A percentile compares a stretch with the other conserved stretches of the same genome.
These are phyloP conservation scores for Percopsis transmontana DNA, from an alignment of 2,113 vertebrate species.

Conservation along the genomic window DNA sequence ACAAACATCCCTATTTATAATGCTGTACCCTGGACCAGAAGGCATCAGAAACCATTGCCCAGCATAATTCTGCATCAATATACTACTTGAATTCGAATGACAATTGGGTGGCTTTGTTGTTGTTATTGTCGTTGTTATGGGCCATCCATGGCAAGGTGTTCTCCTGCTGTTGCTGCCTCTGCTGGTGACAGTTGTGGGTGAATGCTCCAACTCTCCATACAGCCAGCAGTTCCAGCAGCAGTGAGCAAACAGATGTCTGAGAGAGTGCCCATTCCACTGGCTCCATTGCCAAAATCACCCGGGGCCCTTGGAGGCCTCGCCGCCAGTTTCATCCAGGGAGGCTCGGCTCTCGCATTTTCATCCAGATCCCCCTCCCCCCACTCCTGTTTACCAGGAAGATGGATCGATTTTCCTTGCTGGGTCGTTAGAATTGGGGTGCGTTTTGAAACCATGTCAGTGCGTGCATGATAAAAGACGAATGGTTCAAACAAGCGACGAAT, in stretches of 20 bases:
- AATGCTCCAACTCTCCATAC: constrained; percentile 45
- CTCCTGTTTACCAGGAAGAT: constrained; percentile 43
- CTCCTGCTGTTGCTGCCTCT: constrained; percentile 1
- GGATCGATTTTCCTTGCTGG: constrained; percentile 24
- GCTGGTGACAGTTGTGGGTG: constrained; percentile 59
- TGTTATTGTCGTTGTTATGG: constrained; percentile 16
- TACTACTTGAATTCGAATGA: background rate
- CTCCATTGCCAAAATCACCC: constrained; percentile 77
- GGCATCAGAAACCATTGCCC: background rate
- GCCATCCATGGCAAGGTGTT: constrained; percentile 37
- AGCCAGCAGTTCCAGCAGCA: constrained; percentile 74
- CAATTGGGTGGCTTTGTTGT: constrained; percentile 4
- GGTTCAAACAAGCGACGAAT: constrained; percentile 6
- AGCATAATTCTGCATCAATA: background rate
- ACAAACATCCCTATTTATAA: background rate
- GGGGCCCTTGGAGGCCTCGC: constrained; percentile 72
- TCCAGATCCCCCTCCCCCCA: constrained; percentile 35
- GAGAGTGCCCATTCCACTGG: constrained; percentile 78
- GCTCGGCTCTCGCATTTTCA: constrained; percentile 53
- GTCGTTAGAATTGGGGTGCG: constrained; percentile 1
- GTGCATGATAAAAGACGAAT: constrained; percentile 8
- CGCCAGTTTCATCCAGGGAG: constrained; percentile 73
- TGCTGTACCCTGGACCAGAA: background rate
- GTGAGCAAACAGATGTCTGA: constrained; percentile 85
- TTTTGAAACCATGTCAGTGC: constrained; percentile 29